These are phyloP conservation scores for Drosophila pseudoananassae DNA, from an alignment of 1,140 invertebrate genomes.

Conservation along the genomic window DNA sequence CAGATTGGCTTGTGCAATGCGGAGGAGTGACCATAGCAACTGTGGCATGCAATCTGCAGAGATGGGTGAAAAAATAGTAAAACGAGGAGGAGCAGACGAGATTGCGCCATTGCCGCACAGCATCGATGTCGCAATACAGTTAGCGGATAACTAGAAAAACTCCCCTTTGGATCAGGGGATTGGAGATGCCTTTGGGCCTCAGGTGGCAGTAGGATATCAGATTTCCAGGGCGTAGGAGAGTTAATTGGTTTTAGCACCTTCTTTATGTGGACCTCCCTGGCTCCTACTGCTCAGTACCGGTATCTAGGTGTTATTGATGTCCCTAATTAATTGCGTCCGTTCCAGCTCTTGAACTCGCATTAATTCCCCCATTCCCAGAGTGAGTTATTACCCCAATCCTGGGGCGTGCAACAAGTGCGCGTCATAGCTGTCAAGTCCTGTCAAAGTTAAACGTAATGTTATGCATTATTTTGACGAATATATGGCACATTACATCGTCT, in stretches of 20 bases:
- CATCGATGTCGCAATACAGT: constrained; percentile 51
- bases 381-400: constrained; percentile 10
- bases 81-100: constrained; percentile 16
- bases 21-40: constrained; percentile 37
- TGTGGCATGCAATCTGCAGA: constrained; percentile 34
- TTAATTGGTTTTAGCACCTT: constrained; percentile 65
- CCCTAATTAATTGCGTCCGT: constrained; percentile 49
- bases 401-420: constrained; percentile 44
- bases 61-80: not conserved
- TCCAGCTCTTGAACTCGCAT: constrained; percentile 25
- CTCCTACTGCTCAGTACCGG: constrained; percentile 4
- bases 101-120: constrained; percentile 48
- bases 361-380: constrained; percentile 7
- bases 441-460: constrained; percentile 25
- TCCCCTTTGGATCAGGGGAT: not conserved
- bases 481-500: not conserved
- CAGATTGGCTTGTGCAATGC: constrained; percentile 33
- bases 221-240: constrained; percentile 42
- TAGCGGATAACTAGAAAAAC: constrained; percentile 22
- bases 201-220: constrained; percentile 39
- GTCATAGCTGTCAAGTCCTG: constrained; percentile 31
- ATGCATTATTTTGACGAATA: constrained; percentile 30
- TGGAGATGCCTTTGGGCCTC: constrained; percentile 3
- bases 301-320: constrained; percentile 35
- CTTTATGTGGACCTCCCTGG: constrained; percentile 31